These are phyloP conservation scores for Vandiemenella viatica DNA, from an alignment of 2,888 invertebrate species.

Conservation along the genomic window DNA sequence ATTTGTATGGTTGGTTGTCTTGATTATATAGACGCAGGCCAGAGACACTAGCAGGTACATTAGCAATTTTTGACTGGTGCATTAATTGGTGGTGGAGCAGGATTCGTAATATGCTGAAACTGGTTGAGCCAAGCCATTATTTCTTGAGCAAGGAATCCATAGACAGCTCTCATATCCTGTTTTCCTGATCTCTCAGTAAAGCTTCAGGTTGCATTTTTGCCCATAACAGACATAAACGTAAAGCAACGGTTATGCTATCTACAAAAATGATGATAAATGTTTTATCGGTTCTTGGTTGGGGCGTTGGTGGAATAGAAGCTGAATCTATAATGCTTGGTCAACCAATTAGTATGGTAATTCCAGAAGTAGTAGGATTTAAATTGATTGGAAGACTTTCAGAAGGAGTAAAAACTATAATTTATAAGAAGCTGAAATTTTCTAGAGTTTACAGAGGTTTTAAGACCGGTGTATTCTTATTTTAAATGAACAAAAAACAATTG, in stretches of 20 bases:
- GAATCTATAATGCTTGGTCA: constrained; percentile 12
- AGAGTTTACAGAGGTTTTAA: too few species aligned
- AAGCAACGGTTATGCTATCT: neutral
- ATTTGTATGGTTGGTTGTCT: too few species aligned
- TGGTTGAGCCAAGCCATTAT: constrained; percentile 1
- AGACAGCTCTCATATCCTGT: neutral
- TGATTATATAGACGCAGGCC: too few species aligned
- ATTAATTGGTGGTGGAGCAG: too few species aligned
- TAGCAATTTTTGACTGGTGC: too few species aligned
- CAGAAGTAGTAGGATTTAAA: constrained; percentile 12
- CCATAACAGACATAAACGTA: constrained; percentile 1
- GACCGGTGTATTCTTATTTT: too few species aligned
- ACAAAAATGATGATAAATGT: constrained; percentile 9
- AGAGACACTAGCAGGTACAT: too few species aligned
- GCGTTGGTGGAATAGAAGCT: constrained; percentile 12
- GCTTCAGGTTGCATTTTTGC: constrained; percentile 1
- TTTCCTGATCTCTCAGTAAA: constrained; percentile 1
- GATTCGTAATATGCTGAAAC: neutral
- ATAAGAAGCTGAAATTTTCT: too few species aligned
- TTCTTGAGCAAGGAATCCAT: constrained; percentile 1
- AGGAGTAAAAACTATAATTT: neutral
- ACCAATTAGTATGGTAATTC: constrained; percentile 11
- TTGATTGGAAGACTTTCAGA: constrained; percentile 8
- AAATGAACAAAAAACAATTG: too few species aligned
- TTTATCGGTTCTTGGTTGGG: constrained; percentile 11